phyloP scores from a whole-genome alignment of 2,113 vertebrate genomes.

The Nansenia antarctica region DNA sequence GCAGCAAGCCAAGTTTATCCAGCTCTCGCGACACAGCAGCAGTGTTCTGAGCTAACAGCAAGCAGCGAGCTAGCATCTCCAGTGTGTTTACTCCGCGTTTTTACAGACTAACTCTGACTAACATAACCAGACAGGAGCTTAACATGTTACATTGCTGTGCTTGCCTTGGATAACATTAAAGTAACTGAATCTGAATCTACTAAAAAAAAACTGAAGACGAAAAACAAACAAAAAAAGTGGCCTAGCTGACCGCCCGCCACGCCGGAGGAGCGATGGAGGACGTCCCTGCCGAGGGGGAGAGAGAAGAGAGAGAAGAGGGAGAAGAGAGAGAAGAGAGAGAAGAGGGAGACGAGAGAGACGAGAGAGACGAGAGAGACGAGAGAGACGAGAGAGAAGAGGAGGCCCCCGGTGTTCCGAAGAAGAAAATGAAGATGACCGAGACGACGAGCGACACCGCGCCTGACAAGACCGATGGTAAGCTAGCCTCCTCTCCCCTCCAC shows the following conservation, averaged over 20 bases:
- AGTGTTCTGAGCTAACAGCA: too few species aligned
- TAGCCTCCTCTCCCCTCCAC: background rate
- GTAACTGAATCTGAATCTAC: background rate
- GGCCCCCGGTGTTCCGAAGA: slow-evolving; percentile 9
- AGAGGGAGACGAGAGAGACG: slow-evolving; percentile 39
- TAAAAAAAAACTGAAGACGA: background rate
- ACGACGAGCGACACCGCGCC: slow-evolving; percentile 1
- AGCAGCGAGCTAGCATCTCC: too few species aligned
- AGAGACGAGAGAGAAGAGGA: slow-evolving; percentile 40
- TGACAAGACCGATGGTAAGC: slow-evolving; percentile 31
- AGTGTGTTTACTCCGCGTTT: too few species aligned
- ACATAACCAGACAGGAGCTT: too few species aligned
- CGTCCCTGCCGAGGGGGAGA: slow-evolving; percentile 21
- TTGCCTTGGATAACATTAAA: too few species aligned
- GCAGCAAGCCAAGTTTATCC: too few species aligned
- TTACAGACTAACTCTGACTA: too few species aligned
- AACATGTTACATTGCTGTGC: too few species aligned
- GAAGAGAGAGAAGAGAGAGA: slow-evolving; percentile 30
- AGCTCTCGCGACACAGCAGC: too few species aligned
- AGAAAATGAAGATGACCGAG: slow-evolving; percentile 11
- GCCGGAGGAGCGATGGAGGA: background rate
- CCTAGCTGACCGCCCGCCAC: background rate
- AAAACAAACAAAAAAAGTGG: background rate
- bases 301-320: slow-evolving; percentile 44
- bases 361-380: slow-evolving; percentile 43